Evolutionary conservation across 2,797 vertebrate genomes (phyloP).

Genomic region (Adelosebastes latens): DNA sequence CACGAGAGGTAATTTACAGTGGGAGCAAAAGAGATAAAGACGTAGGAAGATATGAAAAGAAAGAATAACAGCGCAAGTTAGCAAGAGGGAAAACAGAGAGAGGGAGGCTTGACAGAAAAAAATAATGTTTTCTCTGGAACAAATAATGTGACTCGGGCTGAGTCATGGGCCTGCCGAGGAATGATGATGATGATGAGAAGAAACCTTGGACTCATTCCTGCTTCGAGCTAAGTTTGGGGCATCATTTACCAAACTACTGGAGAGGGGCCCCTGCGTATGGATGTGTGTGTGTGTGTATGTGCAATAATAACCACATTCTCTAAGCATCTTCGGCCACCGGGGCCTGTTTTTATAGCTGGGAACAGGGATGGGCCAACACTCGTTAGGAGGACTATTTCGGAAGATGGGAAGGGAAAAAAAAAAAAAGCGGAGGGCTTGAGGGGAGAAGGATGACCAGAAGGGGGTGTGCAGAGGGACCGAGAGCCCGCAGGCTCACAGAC

Average conservation of each 20-base stretch:
- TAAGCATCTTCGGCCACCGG: constrained; percentile 84
- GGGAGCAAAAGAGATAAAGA: constrained; percentile 58
- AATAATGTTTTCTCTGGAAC: constrained; percentile 85
- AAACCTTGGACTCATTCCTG: constrained; percentile 82
- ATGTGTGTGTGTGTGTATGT: constrained; percentile 56
- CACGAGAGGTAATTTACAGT: constrained; percentile 51
- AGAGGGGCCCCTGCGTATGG: constrained; percentile 70
- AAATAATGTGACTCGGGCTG: constrained; percentile 86
- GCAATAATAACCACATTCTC: constrained; percentile 88
- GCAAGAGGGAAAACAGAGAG: constrained; percentile 54
- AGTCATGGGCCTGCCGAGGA: constrained; percentile 83
- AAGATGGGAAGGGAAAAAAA: constrained; percentile 69
- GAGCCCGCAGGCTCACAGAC: constrained; percentile 41
- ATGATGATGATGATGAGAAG: constrained; percentile 85
- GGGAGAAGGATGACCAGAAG: constrained; percentile 69
- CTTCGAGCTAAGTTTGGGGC: constrained; percentile 84
- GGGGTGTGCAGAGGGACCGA: constrained; percentile 52
- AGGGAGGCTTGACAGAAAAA: constrained; percentile 67
- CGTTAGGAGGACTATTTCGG: constrained; percentile 82
- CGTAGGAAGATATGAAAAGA: constrained; percentile 62
- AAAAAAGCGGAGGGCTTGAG: constrained; percentile 41
- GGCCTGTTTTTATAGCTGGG: constrained; percentile 87
- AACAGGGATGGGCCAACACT: constrained; percentile 81
- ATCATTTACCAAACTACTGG: constrained; percentile 86
- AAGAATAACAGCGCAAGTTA: constrained; percentile 65